These are phyloP conservation scores for Sisyra terminalis DNA, from an alignment of 2,888 invertebrate species.

Conservation along the genomic window DNA sequence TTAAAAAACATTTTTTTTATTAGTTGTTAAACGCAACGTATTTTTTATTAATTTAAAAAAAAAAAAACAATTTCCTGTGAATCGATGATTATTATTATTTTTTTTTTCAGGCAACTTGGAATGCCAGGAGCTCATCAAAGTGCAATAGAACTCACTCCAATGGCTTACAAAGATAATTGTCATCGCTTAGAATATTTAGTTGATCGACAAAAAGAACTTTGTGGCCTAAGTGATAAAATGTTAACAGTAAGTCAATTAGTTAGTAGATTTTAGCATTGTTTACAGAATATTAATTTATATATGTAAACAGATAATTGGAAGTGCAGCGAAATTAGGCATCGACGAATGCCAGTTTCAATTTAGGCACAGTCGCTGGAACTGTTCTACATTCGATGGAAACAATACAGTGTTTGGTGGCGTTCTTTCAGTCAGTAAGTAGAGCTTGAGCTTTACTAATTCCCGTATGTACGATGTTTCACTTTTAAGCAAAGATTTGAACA, in stretches of 20 bases:
- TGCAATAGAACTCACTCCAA: constrained; percentile 22
- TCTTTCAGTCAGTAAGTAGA: constrained; percentile 62
- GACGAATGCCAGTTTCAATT: constrained; percentile 87
- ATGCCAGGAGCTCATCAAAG: constrained; percentile 22
- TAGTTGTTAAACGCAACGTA: too few relatives aligned
- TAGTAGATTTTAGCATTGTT: background rate
- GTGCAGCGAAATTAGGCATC: constrained; percentile 69
- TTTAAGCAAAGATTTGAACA: too few relatives aligned
- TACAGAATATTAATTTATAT: too few relatives aligned
- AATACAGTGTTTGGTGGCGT: constrained; percentile 76
- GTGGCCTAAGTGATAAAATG: constrained; percentile 51
- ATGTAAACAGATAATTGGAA: constrained; percentile 51
- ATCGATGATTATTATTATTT: too few relatives aligned
- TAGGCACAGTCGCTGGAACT: constrained; percentile 76
- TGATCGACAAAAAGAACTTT: constrained; percentile 59
- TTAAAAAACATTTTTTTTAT: too few relatives aligned
- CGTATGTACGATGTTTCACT: too few relatives aligned
- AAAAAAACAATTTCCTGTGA: too few relatives aligned
- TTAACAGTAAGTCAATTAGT: constrained; percentile 37
- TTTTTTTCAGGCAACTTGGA: constrained; percentile 27
- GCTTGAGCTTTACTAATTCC: too few relatives aligned
- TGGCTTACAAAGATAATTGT: constrained; percentile 47
- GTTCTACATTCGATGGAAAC: constrained; percentile 54
- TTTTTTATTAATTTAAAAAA: too few relatives aligned
- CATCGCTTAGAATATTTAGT: constrained; percentile 50